phyloP scores from a whole-genome alignment of 92 coral and sea anemone genomes.

The Isaurus tuberculatus region DNA sequence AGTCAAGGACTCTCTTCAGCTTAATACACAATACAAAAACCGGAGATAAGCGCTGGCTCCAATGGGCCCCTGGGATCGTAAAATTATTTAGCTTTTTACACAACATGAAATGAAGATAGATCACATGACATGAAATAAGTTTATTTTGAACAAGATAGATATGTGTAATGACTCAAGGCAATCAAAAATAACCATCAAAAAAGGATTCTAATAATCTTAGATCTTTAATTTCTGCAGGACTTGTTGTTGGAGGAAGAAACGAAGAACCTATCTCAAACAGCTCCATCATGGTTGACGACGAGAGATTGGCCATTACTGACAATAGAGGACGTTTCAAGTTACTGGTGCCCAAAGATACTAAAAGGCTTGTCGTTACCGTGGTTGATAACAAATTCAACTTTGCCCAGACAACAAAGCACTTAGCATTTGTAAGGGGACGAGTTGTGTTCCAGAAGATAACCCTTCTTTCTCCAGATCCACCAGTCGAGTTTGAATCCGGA shows the following conservation, averaged over 20 bases:
- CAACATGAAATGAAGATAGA: too few relatives aligned
- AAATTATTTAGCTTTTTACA: too few relatives aligned
- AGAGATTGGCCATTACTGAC: conserved; percentile 29
- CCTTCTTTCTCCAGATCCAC: conserved; percentile 30
- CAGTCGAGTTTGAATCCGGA: conserved; percentile 36
- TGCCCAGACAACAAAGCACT: conserved; percentile 35
- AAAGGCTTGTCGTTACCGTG: conserved; percentile 21
- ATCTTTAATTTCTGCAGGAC: not conserved
- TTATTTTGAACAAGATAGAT: too few relatives aligned
- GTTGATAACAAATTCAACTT: conserved; percentile 9
- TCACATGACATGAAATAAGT: too few relatives aligned
- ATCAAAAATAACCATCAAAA: too few relatives aligned
- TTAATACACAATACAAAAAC: too few relatives aligned
- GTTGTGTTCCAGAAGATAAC: conserved; percentile 26
- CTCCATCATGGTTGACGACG: conserved; percentile 33
- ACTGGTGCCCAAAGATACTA: conserved; percentile 20
- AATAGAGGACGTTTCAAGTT: conserved; percentile 19
- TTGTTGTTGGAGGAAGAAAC: conserved; percentile 22
- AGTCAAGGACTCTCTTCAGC: too few relatives aligned
- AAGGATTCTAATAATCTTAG: not conserved
- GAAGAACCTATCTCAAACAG: conserved; percentile 20
- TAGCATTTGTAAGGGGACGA: conserved; percentile 27
- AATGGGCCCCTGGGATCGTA: too few relatives aligned
- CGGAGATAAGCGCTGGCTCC: too few relatives aligned
- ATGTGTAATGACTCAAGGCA: too few relatives aligned